Base-by-base conservation (phyloP, 2,888 invertebrate species). In the Pristionchus japonicus region DNA sequence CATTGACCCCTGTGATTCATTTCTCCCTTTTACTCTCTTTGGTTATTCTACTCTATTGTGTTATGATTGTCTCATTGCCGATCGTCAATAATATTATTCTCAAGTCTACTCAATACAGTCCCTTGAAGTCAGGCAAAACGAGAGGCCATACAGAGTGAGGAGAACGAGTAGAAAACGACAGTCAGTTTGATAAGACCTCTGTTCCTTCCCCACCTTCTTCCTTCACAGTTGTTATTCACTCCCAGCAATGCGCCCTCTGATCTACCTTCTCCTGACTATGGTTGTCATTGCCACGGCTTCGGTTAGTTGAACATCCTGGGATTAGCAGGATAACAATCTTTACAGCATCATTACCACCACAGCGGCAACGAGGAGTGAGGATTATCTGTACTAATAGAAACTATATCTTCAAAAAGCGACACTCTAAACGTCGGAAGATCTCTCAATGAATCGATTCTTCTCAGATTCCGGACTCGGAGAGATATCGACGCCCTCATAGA, bases 311-410 rank as follows among this genome's bases (percentile, higher is more conserved):
- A 43, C 9, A 1, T 11, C n/a, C n/a, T 7, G 43, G n/a, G 20
- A 7, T 27, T 70, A 13, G 20, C 20, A 34, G 40, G 40, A 1
- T 34, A 20, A 70, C 6, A 37, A 37, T 40, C 43, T 47, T 77
- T 77, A 2, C 77, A 77, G 77, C 77, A 77, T 43, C 77, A 77
- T 43, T 77, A 77, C 77, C 77, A 77, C 34, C 77, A 77, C 17
- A 40, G 43, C 77, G 43, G 13, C 11, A 77, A 77, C 77, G 77
- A 77, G 13, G 77, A 77, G 77, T 77, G 77, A 77, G 77, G 23
- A 31, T 20, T 70, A 11, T 31, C 2, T 70, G 17, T n/a, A 0
- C 17, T 11, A 6, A 9, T 77, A 15, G n/a, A n/a, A n/a, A n/a
- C n/a, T n/a, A n/a, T n/a, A n/a, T n/a, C n/a, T n/a, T n/a, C n/a